These are phyloP conservation scores for Rhamphomyia laevipes DNA, from an alignment of 2,888 invertebrate genomes.

Conservation along the genomic window DNA sequence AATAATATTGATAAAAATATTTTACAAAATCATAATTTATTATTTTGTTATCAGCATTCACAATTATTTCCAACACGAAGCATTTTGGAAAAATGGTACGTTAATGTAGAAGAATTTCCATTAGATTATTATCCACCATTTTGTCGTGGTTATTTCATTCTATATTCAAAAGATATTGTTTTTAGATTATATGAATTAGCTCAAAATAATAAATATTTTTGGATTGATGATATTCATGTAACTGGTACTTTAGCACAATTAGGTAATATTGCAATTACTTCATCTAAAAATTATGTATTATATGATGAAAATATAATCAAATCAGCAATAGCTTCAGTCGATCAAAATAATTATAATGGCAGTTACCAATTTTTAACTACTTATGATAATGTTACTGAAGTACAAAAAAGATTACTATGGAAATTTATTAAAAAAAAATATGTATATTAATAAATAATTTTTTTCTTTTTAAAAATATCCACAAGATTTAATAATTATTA, in stretches of 20 bases:
- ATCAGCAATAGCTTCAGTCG: no score
- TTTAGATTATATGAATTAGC: slow-evolving; percentile 46
- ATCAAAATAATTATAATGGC: not conserved
- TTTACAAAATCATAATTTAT: slow-evolving; percentile 39
- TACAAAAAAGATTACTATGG: slow-evolving; percentile 38
- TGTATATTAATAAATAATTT: no score
- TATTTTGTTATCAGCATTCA: slow-evolving; percentile 49
- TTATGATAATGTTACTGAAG: slow-evolving; percentile 30
- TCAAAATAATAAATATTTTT: slow-evolving; percentile 55
- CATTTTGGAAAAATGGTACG: slow-evolving; percentile 64
- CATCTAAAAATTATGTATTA: slow-evolving; percentile 24
- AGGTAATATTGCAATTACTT: slow-evolving; percentile 40
- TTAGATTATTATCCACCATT: slow-evolving; percentile 56
- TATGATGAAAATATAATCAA: slow-evolving; percentile 10
- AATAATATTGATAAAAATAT: slow-evolving; percentile 34
- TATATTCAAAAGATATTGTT: slow-evolving; percentile 55
- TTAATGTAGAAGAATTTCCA: slow-evolving; percentile 54
- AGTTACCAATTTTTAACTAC: no score
- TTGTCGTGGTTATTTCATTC: slow-evolving; percentile 60
- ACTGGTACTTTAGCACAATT: slow-evolving; percentile 52
- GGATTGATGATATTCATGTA: slow-evolving; percentile 74
- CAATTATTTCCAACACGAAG: slow-evolving; percentile 46
- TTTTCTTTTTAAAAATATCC: no score
- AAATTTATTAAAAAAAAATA: slow-evolving; percentile 18
- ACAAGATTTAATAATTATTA: no score